Evolutionary conservation across 1,140 invertebrate species (phyloP).

Genomic region (Nomia melanderi): DNA sequence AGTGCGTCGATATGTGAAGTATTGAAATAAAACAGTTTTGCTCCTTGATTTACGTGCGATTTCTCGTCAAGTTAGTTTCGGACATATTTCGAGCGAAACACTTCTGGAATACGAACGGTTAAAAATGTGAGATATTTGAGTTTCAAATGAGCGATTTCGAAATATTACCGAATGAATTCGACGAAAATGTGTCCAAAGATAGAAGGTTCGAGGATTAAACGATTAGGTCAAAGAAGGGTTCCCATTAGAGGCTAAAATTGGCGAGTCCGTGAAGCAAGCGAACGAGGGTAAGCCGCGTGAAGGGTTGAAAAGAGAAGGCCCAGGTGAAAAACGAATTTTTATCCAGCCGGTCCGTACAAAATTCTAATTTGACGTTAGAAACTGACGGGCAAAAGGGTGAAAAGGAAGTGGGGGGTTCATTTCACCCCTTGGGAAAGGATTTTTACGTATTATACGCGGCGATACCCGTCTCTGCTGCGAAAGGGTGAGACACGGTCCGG

Average conservation of each 20-base stretch:
- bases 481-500: constrained; percentile 46
- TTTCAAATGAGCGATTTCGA: too few species aligned
- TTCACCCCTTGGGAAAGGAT: constrained; percentile 77
- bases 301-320: constrained; percentile 46
- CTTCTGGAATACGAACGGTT: too few species aligned
- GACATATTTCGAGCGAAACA: too few species aligned
- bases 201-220: not conserved
- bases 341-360: constrained; percentile 72
- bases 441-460: constrained; percentile 60
- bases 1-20: too few species aligned
- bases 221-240: not conserved
- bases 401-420: constrained; percentile 59
- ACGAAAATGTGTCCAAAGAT: not conserved
- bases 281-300: constrained; percentile 26
- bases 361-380: constrained; percentile 78
- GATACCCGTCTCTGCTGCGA: constrained; percentile 45
- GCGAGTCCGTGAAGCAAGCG: constrained; percentile 5
- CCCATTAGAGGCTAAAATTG: constrained; percentile 1
- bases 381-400: constrained; percentile 67
- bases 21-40: too few species aligned
- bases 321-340: constrained; percentile 75
- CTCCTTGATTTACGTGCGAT: too few species aligned
- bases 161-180: too few species aligned
- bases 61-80: too few species aligned
- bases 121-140: too few species aligned